Base-by-base conservation (phyloP, 2,888 invertebrate genomes). In the Aphodius sticticus region DNA sequence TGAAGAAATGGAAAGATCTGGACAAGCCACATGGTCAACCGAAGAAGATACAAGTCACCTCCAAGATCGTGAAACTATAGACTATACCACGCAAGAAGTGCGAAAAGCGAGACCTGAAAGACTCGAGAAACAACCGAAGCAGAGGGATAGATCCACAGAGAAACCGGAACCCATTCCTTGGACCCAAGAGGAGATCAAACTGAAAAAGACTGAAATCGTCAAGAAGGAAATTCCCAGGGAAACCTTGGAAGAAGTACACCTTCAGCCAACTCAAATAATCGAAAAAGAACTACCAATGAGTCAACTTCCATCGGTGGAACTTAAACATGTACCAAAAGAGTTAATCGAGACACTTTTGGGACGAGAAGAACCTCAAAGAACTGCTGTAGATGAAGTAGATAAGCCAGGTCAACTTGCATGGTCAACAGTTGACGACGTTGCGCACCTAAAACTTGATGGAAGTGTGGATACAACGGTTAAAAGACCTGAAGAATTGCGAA, bases 141-240 rank as follows among this genome's bases (percentile, higher is more conserved):
- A 81, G 16, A 77, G 79, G 69, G 79, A 79, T 6, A 79, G 36
- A 36, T 79, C 79, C 76, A 70, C 77, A 77, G 74, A 77, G 9
- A 76, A 82, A 82, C 77, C 83, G 78, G 89, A 91, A 81, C 83
- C 87, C 1, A 87, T 88, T 84, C 91, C 92, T 9, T 93, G 92
- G 93, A 95, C 92, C 2, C 91, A 94, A 85, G 93, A 95, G 87
- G 90, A 91, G 82, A 90, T 93, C 16, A 89, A 87, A 72, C 86
- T 93, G 38, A 93, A 92, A 82, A 90, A 88, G 84, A 87, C 87
- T 1, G 89, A 76, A 87, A 85, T 82, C 84, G 5, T 72, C 12
- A 81, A 84, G 6, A 84, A 86, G 16, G 86, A 86, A 15, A 82
- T 86, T 15, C 83, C 84, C 16, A 87, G 85, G 86, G 83, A 85